These are phyloP conservation scores for Phalera bucephala DNA, from an alignment of 2,888 invertebrate genomes.

Conservation along the genomic window DNA sequence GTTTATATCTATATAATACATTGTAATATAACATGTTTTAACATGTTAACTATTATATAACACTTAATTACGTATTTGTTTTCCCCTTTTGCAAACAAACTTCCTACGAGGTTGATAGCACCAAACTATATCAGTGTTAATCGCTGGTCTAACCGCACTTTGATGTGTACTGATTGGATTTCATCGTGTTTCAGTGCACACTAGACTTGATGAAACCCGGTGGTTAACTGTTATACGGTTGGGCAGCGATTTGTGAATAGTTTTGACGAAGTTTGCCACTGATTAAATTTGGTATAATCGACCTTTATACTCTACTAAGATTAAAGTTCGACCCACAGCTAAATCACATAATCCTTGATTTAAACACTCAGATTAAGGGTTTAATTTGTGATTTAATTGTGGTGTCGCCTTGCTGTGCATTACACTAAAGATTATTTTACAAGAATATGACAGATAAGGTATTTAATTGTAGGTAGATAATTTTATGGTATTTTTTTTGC, in stretches of 20 bases:
- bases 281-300: conserved; percentile 23
- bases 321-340: conserved; percentile 24
- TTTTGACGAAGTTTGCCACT: neutral
- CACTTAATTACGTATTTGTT: conserved; percentile 77
- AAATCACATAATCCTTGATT: conserved; percentile 20
- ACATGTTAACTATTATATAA: too few relatives aligned
- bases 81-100: conserved; percentile 72
- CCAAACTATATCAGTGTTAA: conserved; percentile 24
- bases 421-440: conserved; percentile 16
- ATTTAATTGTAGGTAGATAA: too few relatives aligned
- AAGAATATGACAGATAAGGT: neutral
- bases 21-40: conserved; percentile 16
- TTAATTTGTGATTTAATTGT: conserved; percentile 17
- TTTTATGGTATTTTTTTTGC: too few relatives aligned
- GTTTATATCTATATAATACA: conserved; percentile 9
- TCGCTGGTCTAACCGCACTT: conserved; percentile 17
- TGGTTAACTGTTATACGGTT: neutral
- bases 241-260: neutral
- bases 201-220: conserved; percentile 2
- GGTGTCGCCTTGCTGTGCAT: conserved; percentile 12
- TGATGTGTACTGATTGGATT: conserved; percentile 17
- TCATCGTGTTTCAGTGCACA: conserved; percentile 8
- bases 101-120: conserved; percentile 21
- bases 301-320: conserved; percentile 21
- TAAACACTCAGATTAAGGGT: conserved; percentile 9